Evolutionary conservation across 2,888 invertebrate species (phyloP).

Genomic region (Steinernema carpocapsae): DNA sequence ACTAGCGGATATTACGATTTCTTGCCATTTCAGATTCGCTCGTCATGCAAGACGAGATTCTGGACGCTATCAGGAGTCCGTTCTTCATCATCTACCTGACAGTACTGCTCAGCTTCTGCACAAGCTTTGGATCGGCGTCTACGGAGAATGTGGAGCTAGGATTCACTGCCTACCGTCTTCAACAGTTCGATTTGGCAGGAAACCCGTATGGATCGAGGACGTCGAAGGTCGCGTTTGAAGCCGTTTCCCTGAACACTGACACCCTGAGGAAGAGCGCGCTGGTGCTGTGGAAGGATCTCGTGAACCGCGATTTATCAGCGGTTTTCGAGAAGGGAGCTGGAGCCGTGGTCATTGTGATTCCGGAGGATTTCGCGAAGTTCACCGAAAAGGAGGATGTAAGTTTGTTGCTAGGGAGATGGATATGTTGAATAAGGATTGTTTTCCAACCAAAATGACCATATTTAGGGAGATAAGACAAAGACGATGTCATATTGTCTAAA

Average conservation of each 20-base stretch:
- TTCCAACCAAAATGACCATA: constrained; percentile 37
- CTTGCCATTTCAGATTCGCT: not conserved
- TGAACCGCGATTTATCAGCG: constrained; percentile 51
- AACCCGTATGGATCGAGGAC: constrained; percentile 58
- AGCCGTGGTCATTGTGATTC: constrained; percentile 65
- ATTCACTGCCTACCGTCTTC: constrained; percentile 65
- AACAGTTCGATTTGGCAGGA: constrained; percentile 65
- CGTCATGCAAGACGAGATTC: constrained; percentile 25
- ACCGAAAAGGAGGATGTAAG: constrained; percentile 35
- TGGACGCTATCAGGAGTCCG: not conserved
- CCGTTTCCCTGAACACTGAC: constrained; percentile 56
- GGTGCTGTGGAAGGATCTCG: constrained; percentile 63
- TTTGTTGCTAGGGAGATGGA: constrained; percentile 31
- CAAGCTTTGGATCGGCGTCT: not conserved
- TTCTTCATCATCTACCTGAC: constrained; percentile 18
- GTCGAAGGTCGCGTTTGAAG: constrained; percentile 62
- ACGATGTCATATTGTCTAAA: too few species aligned
- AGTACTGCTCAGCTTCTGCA: not conserved
- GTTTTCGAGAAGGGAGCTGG: constrained; percentile 55
- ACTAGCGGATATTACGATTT: not conserved
- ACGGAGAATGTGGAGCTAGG: constrained; percentile 44
- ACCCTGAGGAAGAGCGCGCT: constrained; percentile 60
- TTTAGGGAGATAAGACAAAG: too few species aligned
- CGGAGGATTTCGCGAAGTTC: constrained; percentile 54
- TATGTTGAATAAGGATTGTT: constrained; percentile 32